Evolutionary conservation across 2,113 vertebrate species (phyloP), one percentile per base, ranked within the genome.

Genomic region (Gracilinanus agilis): DNA sequence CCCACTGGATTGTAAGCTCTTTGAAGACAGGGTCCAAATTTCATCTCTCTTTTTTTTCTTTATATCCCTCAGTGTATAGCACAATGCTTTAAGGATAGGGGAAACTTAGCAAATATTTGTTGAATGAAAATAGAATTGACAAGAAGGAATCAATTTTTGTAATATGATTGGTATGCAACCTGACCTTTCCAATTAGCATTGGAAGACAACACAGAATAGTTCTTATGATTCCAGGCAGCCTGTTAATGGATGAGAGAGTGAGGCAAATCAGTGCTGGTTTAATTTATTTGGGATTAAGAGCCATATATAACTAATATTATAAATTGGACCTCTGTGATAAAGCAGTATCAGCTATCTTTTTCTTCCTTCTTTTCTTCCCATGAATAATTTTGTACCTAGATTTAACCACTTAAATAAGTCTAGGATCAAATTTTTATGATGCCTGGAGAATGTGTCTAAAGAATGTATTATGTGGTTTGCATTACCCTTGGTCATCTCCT

Each of bases 281-380:
- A 91, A 94, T 92, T 75, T 27, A 53, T 24, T 94, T 5, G 91
- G 27, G 53, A 67, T n/a, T 67, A 11, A 83, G 88, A 89, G 55
- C 3, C 23, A 44, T 56, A 67, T 75, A 24, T 8, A 75, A 93
- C 1, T 58, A 83, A 27, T 92, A 93, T 92, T 89, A 3, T 56
- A 95, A 94, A 53, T 55, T 61, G 16, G 92, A 55, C 40, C 61
- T 95, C 58, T 93, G 21, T 58, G 55, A 44, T 95, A 94, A 89
- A 96, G 75, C 6, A 90, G 23, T 91, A 58, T 55, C 11, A 13
- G 95, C 49, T 9, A 91, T 9, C 11, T 44, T 44, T 91, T 67
- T 94, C 24, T 53, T 49, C 11, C 95, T 91, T 89, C 21, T 95
- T 94, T 92, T 56, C 24, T 29, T 27, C 93, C 29, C 44, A 55